These are phyloP conservation scores for Hippoglossus hippoglossus DNA, from an alignment of 2,797 vertebrate genomes.

Conservation along the genomic window DNA sequence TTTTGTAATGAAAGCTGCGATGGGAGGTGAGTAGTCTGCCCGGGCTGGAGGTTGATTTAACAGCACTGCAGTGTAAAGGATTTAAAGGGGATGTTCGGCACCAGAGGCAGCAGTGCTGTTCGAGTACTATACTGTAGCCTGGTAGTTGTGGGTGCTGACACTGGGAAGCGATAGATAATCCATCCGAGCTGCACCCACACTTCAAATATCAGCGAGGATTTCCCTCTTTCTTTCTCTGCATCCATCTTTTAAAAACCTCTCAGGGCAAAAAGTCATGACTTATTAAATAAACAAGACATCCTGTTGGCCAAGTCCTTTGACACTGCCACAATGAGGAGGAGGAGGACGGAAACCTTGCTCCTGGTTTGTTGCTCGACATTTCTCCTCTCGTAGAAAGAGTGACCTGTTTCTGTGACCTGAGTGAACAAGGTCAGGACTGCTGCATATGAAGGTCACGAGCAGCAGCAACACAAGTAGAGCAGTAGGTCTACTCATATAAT, in stretches of 20 bases:
- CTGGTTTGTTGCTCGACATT: slow-evolving; percentile 6
- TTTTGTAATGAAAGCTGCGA: slow-evolving; percentile 96
- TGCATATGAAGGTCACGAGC: slow-evolving; percentile 24
- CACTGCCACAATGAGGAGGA: neutral
- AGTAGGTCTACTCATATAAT: neutral
- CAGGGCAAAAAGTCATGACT: slow-evolving; percentile 10
- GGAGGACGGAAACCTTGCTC: slow-evolving; percentile 3
- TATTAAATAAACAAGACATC: slow-evolving; percentile 7
- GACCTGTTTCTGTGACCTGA: neutral
- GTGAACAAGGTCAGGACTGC: slow-evolving; percentile 10
- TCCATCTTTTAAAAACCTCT: slow-evolving; percentile 35
- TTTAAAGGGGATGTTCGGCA: slow-evolving; percentile 63
- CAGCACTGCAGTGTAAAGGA: slow-evolving; percentile 78
- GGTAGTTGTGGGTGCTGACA: slow-evolving; percentile 18
- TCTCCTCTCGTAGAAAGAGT: slow-evolving; percentile 10
- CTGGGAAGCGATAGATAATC: slow-evolving; percentile 41
- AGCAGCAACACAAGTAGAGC: slow-evolving; percentile 8
- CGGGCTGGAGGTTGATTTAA: slow-evolving; percentile 73
- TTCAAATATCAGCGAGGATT: slow-evolving; percentile 18
- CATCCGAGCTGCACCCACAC: slow-evolving; percentile 54
- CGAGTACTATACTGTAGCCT: slow-evolving; percentile 1
- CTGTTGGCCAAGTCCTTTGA: slow-evolving; percentile 10
- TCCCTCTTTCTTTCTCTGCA: slow-evolving; percentile 8
- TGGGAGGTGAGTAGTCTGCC: slow-evolving; percentile 90
- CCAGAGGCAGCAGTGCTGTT: slow-evolving; percentile 20